Base-by-base conservation (phyloP, 2,113 vertebrate genomes). In the Pagrus major region DNA sequence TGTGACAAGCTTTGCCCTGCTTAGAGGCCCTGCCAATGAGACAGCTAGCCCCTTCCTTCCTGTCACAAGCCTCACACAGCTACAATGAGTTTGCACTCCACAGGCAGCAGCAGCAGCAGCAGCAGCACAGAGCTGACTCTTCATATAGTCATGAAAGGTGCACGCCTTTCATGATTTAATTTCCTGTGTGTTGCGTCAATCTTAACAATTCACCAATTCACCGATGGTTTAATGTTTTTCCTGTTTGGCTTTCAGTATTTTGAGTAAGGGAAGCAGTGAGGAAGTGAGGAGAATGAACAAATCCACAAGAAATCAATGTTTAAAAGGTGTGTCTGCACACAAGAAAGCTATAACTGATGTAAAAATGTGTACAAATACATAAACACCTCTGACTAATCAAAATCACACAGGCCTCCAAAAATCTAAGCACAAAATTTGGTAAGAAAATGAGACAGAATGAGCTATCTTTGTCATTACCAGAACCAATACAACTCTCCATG, bases 41-140 rank as follows among this genome's bases (percentile, higher is more conserved):
- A 88, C 86, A 89, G 86, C 87, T 65, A 61, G 76, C 85, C 76
- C 82, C 84, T 93, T 92, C 88, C 92, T 93, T 92, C 92, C 93
- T 89, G 87, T 91, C 93, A 94, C 90, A 86, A 91, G 92, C 86
- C 83, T 81, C 81, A 71, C 66, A 80, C 71, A 71, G 73, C 73
- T 75, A 88, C 78, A 81, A 47, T 78, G 87, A 76, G 65, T 82
- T 75, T 86, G 88, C 86, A 75, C 49, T 80, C 84, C 90, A 89
- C 64, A 66, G 47, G 67, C 70, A 80, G 68, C 79, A 47, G 78
- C 73, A 80, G 70, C 79, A 47, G 78, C 71, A 80, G 66, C 71
- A 80, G 70, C 80, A 41, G 79, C 75, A 81, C 35, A 47, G 37
- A 83, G 54, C 42, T 12, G 71, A 72, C 77, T 83, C 81, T 69